phyloP scores from a whole-genome alignment of 37 sponge, comb jelly and placozoan genomes.

The Tethya wilhelma region DNA sequence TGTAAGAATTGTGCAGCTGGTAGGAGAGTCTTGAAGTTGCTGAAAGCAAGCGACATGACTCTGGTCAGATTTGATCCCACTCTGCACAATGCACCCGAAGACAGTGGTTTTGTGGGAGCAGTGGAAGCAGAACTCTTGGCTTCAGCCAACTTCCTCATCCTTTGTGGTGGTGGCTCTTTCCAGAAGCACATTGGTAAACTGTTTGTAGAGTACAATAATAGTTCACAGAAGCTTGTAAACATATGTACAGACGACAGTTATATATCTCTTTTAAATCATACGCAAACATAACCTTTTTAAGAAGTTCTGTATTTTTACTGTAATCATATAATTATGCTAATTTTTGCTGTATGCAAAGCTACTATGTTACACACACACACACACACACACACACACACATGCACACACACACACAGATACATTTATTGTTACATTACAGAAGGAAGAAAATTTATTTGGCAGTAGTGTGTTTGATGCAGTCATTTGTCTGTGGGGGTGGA shows the following conservation, averaged over 20 bases:
- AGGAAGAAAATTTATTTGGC: too few relatives aligned
- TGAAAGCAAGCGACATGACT: not conserved
- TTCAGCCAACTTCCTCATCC: conserved; percentile 6
- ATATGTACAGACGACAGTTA: not conserved
- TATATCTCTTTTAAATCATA: not conserved
- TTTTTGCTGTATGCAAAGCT: not conserved
- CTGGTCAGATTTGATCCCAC: conserved; percentile 32
- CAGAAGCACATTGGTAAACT: conserved; percentile 24
- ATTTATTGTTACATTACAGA: too few relatives aligned
- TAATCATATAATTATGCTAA: not conserved
- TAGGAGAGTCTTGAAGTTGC: not conserved
- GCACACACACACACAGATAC: too few relatives aligned
- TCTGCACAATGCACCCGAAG: not conserved
- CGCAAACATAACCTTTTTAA: not conserved
- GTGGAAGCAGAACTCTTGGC: conserved; percentile 36
- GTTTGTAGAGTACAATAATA: not conserved
- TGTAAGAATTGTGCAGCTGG: conserved; percentile 40
- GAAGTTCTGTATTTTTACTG: not conserved
- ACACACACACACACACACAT: too few relatives aligned
- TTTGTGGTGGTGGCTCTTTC: conserved; percentile 58
- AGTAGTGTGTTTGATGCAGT: too few relatives aligned
- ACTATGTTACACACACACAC: not conserved
- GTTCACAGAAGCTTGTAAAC: not conserved
- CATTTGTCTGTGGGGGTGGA: not conserved
- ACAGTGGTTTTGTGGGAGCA: conserved; percentile 43